Evolutionary conservation across 2,797 vertebrate genomes (phyloP), one percentile per base, ranked within the genome.

Genomic region (Sebastes vulpes): DNA sequence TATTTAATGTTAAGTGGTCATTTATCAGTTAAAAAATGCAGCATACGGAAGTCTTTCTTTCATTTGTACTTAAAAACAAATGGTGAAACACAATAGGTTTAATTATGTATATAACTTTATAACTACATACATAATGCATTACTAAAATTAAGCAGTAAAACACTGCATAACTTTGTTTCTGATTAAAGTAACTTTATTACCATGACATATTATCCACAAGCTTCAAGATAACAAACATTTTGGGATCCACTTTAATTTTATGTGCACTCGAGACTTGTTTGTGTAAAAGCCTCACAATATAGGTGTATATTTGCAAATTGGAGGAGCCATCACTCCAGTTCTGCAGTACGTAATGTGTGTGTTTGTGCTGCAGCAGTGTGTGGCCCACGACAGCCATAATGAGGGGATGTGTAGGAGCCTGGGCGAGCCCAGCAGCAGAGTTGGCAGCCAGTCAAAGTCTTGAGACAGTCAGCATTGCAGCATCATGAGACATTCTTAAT

Each of bases 401-500:
- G 79, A 84, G 66, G 65, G 77, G 53, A 89, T 76, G 68, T 89
- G 81, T 52, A 88, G 85, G 77, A 65, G 74, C 70, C 67, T 77
- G 82, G 88, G 72, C 38, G 42, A 92, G 63, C 68, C 78, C 65
- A 80, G 73, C 84, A 83, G 80, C 81, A 72, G 79, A 82, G 83
- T 72, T 90, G 90, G 83, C 84, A 87, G 81, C 18, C 11, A 79
- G 80, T 90, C 81, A 89, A 91, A 81, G 69, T 77, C 77, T 74
- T 85, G 66, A 85, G 82, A 85, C 84, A 64, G 70, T 87, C 83
- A 79, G 77, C 83, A 76, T 48, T 81, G 84, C 86, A 83, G 69
- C 80, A 80, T 91, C 89, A 83, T 88, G 91, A 91, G 88, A 92
- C 75, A 78, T 70, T 84, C 59, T 75, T 88, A 84, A 92, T 93